Evolutionary conservation across 2,888 invertebrate species (phyloP), one percentile per base, ranked within the genome.

Genomic region (Chelonus formosanus): DNA sequence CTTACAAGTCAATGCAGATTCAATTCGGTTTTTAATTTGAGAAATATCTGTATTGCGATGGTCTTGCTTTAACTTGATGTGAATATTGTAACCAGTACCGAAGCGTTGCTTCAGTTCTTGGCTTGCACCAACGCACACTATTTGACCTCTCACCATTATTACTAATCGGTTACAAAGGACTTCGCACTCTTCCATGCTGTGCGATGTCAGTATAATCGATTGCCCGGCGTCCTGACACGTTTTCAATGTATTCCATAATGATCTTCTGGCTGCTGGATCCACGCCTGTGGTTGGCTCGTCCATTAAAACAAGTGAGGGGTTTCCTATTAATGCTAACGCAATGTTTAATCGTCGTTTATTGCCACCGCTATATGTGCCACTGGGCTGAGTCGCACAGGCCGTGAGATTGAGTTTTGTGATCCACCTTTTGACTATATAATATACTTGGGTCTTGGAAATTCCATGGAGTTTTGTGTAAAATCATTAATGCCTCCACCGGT

Each of bases 101-200:
- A 90, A 91, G 63, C 87, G 87, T 65, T 89, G 88, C 76, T 94
- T 92, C 73, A 95, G 86, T 69, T 90, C 90, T 69, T 90, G 90
- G 68, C 91, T 89, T 67, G 89, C 87, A 62, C 93, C 94, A 53
- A 93, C 86, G 78, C 93, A 94, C 71, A 90, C 88, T 72, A 94
- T 85, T 75, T 87, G 86, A 0, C 95, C 94, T 68, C 85, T 86
- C 0, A 90, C 88, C 92, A 95, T 90, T 67, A 95, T 93, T 1
- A 90, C 92, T 71, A 95, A 84, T 66, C 93, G 88, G 59, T 89
- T 87, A 81, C 94, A 94, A 32, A 94, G 86, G 43, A 91, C 90
- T 80, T 94, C 94, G 85, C 93, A 94, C 85, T 95, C 94, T 80
- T 94, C 94, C 94, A 95, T 94, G 77, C 93, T 93, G 81, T 91